Conservation (phyloP, 64 coral and sea anemone species). For the Platygyra sinensis region DNA sequence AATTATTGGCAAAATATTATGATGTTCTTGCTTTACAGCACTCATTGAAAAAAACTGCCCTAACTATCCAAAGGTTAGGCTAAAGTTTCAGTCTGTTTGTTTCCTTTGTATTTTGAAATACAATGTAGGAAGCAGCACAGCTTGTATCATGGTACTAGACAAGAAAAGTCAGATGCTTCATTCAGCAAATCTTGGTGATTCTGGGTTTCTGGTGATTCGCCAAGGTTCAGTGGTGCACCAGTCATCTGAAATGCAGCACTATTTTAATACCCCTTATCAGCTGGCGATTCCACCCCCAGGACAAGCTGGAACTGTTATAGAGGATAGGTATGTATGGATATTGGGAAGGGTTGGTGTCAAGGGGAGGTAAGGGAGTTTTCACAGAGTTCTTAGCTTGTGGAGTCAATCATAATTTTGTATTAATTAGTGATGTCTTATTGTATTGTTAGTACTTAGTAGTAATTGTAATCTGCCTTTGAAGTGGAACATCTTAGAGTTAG, state of each 20-base stretch:
- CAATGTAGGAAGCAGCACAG: conserved; percentile 85
- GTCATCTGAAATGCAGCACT: conserved; percentile 95
- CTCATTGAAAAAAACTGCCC: no score
- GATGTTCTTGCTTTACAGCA: no score
- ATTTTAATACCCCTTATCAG: conserved; percentile 98
- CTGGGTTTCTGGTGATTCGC: conserved; percentile 89
- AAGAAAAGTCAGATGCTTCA: conserved; percentile 93
- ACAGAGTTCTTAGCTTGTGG: no score
- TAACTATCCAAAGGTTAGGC: no score
- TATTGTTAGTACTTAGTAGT: no score
- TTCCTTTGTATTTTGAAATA: not conserved
- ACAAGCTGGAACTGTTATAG: conserved; percentile 90
- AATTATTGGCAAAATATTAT: not conserved
- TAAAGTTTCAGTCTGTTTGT: no score
- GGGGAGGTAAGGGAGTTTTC: no score
- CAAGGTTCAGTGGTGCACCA: conserved; percentile 89
- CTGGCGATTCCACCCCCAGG: conserved; percentile 95
- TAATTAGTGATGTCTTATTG: no score
- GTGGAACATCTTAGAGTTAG: no score
- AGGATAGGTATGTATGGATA: conserved; percentile 73
- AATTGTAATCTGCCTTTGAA: no score
- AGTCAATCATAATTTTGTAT: no score
- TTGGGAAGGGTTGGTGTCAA: no score
- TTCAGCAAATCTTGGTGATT: conserved; percentile 95
- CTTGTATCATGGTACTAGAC: conserved; percentile 92